Conservation (phyloP, 2,797 vertebrate species). For the Falco columbarius region DNA sequence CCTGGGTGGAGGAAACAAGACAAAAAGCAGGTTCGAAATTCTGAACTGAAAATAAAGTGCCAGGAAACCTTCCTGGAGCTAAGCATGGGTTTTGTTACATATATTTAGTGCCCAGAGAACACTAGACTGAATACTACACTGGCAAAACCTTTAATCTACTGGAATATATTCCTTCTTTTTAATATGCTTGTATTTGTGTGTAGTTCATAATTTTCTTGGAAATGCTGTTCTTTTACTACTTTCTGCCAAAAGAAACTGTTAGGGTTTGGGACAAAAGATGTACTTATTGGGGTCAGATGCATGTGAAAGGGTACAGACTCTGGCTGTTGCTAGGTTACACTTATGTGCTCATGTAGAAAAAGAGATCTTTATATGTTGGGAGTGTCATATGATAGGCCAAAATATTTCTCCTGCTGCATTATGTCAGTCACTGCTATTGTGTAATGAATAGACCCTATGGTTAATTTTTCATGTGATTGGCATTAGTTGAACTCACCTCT, state of each 20-base stretch:
- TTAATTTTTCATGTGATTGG: neutral
- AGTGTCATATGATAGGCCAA: neutral
- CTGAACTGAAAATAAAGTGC: neutral
- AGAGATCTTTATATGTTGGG: neutral
- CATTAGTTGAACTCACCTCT: neutral
- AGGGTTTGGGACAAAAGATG: neutral
- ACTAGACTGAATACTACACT: neutral
- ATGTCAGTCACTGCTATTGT: neutral
- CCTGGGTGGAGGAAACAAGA: neutral
- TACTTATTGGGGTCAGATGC: neutral
- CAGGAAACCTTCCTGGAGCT: neutral
- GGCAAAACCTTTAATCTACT: neutral
- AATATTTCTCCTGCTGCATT: neutral
- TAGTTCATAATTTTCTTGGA: neutral
- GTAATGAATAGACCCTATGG: neutral
- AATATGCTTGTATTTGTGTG: neutral
- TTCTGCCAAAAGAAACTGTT: neutral
- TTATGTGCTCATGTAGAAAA: neutral
- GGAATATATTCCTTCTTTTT: neutral
- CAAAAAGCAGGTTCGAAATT: neutral
- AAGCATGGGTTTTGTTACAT: neutral
- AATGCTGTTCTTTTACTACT: neutral
- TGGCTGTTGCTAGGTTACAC: slow-evolving; percentile 13
- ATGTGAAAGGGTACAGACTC: neutral
- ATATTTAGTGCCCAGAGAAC: neutral